Evolutionary conservation across 1,140 invertebrate species (phyloP), one percentile per base, ranked within the genome.

Genomic region (Globodera rostochiensis): DNA sequence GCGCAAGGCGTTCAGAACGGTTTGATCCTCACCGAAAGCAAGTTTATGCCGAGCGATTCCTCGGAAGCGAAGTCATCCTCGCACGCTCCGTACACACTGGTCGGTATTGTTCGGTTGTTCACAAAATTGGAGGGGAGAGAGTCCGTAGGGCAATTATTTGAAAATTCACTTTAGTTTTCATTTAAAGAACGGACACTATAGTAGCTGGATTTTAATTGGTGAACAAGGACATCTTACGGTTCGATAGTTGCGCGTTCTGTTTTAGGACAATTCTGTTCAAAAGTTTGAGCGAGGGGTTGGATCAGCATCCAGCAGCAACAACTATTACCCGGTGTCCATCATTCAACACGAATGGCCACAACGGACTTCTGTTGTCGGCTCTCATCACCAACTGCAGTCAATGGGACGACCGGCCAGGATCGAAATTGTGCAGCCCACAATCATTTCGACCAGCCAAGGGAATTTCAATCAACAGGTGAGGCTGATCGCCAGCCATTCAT

Each of bases 321-420:
- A 64, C 25, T 78, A 78, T 69, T 78, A 78, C 50, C 77, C 77
- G 13, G 77, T 78, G 19, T 78, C 77, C 49, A 78, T 78, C 66
- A 78, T 78, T 11, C 77, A 78, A 45, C 77, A 78, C 50, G 77
- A 78, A 45, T 70, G 50, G 15, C 13, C 77, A n/a, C 77, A 78
- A n/a, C 77, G 64, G 15, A 47, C 53, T 1, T 70, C 19, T 66
- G 74, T 50, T 19, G 64, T 75, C 13, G 50, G 64, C 53, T 66
- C 66, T 57, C 74, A 75, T 11, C 76, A 78, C 70, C 77, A 78
- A 53, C 9, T 78, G 46, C 66, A 66, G 46, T 45, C 69, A 11
- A 11, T 71, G 36, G 46, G 46, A 36, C 77, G 46, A 8, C 77
- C 77, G 49, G 66, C 77, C 13, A 11, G 77, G 49, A 78, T 78